Conservation (phyloP, 2,797 vertebrate species). For the Sternotherus odoratus region DNA sequence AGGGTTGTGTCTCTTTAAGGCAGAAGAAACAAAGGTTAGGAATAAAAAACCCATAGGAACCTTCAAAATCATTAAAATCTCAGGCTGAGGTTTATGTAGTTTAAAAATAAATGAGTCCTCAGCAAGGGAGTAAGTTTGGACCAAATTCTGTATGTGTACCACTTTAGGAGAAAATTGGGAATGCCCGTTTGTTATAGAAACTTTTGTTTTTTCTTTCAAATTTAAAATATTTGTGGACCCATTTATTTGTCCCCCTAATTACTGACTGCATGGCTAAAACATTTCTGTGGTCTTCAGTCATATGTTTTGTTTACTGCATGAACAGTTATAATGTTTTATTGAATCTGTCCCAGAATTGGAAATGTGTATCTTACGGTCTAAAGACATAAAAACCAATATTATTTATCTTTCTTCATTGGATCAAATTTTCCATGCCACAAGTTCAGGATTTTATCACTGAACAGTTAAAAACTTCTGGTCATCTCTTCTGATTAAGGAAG, state of each 20-base stretch:
- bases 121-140: neutral
- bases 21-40: neutral
- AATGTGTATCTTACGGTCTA: neutral
- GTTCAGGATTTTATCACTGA: neutral
- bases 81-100: neutral
- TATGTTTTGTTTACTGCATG: neutral
- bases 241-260: neutral
- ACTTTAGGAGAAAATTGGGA: accelerated
- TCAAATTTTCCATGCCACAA: neutral
- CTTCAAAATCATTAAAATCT: accelerated
- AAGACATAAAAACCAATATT: neutral
- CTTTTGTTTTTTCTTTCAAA: neutral
- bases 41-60: neutral
- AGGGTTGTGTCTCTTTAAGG: neutral
- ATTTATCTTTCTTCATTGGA: neutral
- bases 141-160: neutral
- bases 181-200: neutral
- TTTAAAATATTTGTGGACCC: neutral
- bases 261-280: neutral
- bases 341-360: neutral
- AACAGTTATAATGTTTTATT: neutral
- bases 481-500: neutral
- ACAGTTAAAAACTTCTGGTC: neutral
- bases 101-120: neutral
- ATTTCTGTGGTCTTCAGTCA: neutral